These are phyloP conservation scores for Candidula unifasciata DNA, from an alignment of 2,888 invertebrate genomes.

Conservation along the genomic window DNA sequence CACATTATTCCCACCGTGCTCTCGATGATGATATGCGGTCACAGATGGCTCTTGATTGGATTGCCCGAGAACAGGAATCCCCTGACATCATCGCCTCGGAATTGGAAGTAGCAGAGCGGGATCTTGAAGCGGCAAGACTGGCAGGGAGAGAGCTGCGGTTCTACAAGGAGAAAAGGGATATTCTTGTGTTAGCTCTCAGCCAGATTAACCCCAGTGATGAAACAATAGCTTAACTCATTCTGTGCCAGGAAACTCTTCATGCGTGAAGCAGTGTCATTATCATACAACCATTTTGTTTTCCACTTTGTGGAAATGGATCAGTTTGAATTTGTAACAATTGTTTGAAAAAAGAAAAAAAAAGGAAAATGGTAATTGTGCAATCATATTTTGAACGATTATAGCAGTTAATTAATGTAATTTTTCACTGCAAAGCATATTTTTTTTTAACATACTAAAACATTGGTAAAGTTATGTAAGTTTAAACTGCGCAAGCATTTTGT, in stretches of 20 bases:
- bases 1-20: conserved; percentile 78
- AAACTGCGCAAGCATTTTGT: no score
- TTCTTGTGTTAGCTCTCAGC: conserved; percentile 91
- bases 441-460: no score
- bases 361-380: background rate
- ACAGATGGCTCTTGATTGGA: conserved; percentile 95
- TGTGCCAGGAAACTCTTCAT: no score
- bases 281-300: background rate
- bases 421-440: no score
- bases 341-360: no score
- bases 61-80: conserved; percentile 85
- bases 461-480: no score
- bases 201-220: conserved; percentile 81
- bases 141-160: conserved; percentile 94
- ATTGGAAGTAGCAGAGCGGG: conserved; percentile 89
- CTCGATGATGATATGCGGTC: conserved; percentile 96
- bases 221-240: conserved; percentile 41
- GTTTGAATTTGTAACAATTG: no score
- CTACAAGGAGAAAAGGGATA: conserved; percentile 96
- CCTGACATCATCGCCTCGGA: conserved; percentile 88
- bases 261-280: no score
- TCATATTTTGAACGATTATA: no score
- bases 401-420: no score
- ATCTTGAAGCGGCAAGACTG: conserved; percentile 89
- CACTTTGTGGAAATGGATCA: background rate